Evolutionary conservation across 2,797 vertebrate genomes (phyloP), one percentile per base, ranked within the genome.

Genomic region (Artibeus jamaicensis): DNA sequence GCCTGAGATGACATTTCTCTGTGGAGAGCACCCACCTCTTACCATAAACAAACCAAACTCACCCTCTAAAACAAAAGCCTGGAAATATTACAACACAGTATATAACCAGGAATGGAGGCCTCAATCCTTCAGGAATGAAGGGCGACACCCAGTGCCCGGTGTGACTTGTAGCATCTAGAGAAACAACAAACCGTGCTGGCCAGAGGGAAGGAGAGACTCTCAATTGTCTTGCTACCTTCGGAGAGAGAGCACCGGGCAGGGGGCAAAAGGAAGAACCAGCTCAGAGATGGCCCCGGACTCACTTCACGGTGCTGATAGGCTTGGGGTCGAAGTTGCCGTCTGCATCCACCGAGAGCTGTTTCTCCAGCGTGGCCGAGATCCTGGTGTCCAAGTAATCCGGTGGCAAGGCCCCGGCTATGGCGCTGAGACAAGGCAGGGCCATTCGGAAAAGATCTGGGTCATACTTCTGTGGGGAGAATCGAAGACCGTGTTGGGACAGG

Each of bases 251-350:
- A 37, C 2, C 19, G 48, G 68, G 62, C 78, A 77, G 2, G 5
- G 5, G 48, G 76, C 4, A 37, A 73, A 76, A 70, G 1, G 3
- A 0, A 57, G 68, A 48, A 89, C n/a, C 44, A 53, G 39, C 12
- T 89, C 18, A 86, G 82, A 74, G 84, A 77, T 1, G 48, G 37
- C 32, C 29, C 48, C 81, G 21, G 73, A 98, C 99, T 99, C 98
- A 99, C 99, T 99, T 99, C 89, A 98, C 94, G 32, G 99, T 99
- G 97, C 97, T 99, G 98, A 99, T 99, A 78, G 99, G 99, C 98
- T 99, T 99, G 93, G 99, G 99, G 98, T 99, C 99, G 98, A 99
- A 99, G 98, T 99, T 99, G 97, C 99, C 99, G 91, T 99, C 99
- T 81, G 99, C 98, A 87, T 99, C 99, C 87, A 99, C 98, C 29